A percentile compares a stretch with the other conserved stretches of the same genome.
phyloP scores from a whole-genome alignment of 2,113 vertebrate genomes.

The Cephalopholis sonnerati region DNA sequence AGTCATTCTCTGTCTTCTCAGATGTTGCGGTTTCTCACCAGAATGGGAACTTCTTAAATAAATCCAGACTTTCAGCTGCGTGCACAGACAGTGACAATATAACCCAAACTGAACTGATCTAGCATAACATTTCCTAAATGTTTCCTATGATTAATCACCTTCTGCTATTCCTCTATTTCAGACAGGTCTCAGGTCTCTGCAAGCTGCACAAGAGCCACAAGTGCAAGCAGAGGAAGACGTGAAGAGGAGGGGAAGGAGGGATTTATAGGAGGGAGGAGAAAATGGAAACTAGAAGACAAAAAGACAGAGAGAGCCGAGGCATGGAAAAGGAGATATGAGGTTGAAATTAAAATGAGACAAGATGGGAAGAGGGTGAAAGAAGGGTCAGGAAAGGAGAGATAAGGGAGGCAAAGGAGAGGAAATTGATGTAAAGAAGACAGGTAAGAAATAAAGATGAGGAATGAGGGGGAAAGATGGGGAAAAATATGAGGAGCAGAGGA shows the following conservation, averaged over 20 bases:
- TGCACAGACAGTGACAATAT: conserved; percentile 25
- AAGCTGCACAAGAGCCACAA: neutral
- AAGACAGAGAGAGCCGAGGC: neutral
- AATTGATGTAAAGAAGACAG: neutral
- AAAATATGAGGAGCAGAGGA: no score
- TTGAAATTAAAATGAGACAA: neutral
- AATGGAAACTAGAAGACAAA: neutral
- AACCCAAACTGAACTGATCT: neutral
- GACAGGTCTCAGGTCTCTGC: neutral
- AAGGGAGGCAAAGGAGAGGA: neutral
- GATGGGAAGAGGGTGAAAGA: neutral
- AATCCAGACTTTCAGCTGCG: conserved; percentile 27
- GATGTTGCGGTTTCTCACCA: conserved; percentile 6
- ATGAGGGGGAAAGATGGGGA: neutral
- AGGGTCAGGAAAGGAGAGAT: conserved; percentile 3
- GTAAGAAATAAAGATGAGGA: no score
- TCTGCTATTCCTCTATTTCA: neutral
- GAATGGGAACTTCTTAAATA: neutral
- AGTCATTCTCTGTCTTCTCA: neutral
- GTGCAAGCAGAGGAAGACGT: neutral
- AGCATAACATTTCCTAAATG: neutral
- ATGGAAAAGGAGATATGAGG: neutral
- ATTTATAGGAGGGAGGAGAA: neutral
- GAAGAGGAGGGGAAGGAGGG: conserved; percentile 11
- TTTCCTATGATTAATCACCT: neutral